These are phyloP conservation scores for Sebastes matsubarae DNA, from an alignment of 2,797 vertebrate genomes.

Conservation along the genomic window DNA sequence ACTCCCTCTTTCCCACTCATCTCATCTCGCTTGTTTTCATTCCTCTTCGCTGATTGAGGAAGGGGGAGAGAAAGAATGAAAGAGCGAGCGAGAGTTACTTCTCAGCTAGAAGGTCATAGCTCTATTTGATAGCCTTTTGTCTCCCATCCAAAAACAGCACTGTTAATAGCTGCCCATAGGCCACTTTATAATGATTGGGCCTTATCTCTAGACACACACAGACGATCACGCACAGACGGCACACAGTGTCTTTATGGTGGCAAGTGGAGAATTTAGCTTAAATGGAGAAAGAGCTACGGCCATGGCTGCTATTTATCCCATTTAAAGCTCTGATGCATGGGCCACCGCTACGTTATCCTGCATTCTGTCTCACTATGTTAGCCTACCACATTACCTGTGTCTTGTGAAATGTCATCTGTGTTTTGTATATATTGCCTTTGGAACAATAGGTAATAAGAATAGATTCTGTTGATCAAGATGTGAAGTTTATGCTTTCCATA, in stretches of 20 bases:
- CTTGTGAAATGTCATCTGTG: neutral
- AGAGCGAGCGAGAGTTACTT: constrained; percentile 38
- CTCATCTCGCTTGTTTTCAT: constrained; percentile 27
- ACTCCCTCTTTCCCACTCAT: constrained; percentile 21
- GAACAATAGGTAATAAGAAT: neutral
- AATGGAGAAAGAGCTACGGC: constrained; percentile 15
- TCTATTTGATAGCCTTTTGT: constrained; percentile 74
- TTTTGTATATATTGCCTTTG: neutral
- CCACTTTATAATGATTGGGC: constrained; percentile 70
- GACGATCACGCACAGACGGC: constrained; percentile 32
- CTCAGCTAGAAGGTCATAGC: constrained; percentile 69
- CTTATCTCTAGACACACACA: constrained; percentile 65
- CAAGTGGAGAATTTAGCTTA: constrained; percentile 29
- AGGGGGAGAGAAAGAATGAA: constrained; percentile 26
- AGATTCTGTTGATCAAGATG: neutral
- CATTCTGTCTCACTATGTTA: neutral
- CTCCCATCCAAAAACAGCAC: constrained; percentile 67
- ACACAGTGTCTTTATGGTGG: constrained; percentile 37
- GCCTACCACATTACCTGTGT: neutral
- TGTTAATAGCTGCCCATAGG: constrained; percentile 73
- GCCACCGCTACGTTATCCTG: neutral
- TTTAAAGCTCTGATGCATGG: constrained; percentile 18
- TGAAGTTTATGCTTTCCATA: neutral
- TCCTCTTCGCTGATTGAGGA: constrained; percentile 54
- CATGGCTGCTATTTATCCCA: constrained; percentile 12